Conservation (phyloP, 1,140 invertebrate species). For the Scaptodrosophila lebanonensis region DNA sequence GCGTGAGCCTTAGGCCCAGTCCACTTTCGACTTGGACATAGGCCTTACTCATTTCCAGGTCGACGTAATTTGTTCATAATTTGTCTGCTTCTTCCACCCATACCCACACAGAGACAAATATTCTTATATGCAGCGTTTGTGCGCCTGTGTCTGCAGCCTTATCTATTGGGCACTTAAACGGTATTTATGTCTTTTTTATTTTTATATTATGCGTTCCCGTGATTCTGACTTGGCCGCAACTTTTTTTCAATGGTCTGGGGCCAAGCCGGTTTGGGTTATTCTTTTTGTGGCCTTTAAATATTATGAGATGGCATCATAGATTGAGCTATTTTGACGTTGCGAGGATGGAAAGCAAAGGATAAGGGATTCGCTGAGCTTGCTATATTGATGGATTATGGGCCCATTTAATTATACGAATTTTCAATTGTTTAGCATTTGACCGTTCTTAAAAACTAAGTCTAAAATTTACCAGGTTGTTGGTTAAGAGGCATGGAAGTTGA, state of each 20-base stretch:
- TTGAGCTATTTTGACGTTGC: too few species aligned
- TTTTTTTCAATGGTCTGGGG: constrained; percentile 1
- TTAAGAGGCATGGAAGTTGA: too few species aligned
- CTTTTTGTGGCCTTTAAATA: constrained; percentile 13
- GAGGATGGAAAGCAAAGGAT: too few species aligned
- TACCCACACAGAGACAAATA: constrained; percentile 14
- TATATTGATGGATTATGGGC: too few species aligned
- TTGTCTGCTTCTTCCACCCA: constrained; percentile 62
- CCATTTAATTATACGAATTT: too few species aligned
- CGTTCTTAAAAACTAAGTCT: too few species aligned
- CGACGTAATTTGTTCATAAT: constrained; percentile 73
- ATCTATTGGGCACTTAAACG: constrained; percentile 60
- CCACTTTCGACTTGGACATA: constrained; percentile 19
- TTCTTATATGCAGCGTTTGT: neutral
- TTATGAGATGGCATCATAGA: constrained; percentile 19
- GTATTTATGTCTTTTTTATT: constrained; percentile 63
- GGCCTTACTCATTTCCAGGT: constrained; percentile 71
- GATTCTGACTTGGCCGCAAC: constrained; percentile 6
- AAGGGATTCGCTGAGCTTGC: too few species aligned
- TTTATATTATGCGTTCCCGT: constrained; percentile 30
- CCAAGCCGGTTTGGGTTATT: neutral
- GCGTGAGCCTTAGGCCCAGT: too few species aligned
- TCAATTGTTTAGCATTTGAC: too few species aligned
- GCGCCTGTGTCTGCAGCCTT: constrained; percentile 44
- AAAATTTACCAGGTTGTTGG: too few species aligned